Evolutionary conservation across 1,140 invertebrate genomes (phyloP).

Genomic region (Acromyrmex heyeri): DNA sequence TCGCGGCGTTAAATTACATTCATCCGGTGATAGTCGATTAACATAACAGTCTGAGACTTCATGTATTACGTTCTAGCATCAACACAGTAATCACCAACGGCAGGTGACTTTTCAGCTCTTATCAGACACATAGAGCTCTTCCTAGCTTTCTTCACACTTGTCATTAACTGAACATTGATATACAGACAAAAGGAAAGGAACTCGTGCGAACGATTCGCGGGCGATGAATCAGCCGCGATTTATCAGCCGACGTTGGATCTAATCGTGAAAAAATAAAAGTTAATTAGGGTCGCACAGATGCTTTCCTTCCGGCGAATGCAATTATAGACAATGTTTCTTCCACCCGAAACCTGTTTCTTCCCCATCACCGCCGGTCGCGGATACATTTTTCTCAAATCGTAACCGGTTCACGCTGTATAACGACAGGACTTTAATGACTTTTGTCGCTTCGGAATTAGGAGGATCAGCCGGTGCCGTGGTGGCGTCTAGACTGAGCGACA

Average conservation of each 20-base stretch:
- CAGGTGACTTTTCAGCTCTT: slow-evolving; percentile 15
- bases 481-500: slow-evolving; percentile 90
- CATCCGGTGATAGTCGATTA: slow-evolving; percentile 45
- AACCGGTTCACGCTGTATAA: slow-evolving; percentile 39
- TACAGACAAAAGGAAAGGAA: background rate
- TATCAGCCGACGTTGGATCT: slow-evolving; percentile 24
- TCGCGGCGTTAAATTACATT: background rate
- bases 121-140: background rate
- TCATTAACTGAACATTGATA: slow-evolving; percentile 27
- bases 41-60: slow-evolving; percentile 11
- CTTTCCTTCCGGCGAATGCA: slow-evolving; percentile 40
- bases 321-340: slow-evolving; percentile 12
- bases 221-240: slow-evolving; percentile 1
- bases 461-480: slow-evolving; percentile 90
- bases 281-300: slow-evolving; percentile 49
- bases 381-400: slow-evolving; percentile 42
- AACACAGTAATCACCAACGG: slow-evolving; percentile 5
- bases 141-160: background rate
- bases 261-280: slow-evolving; percentile 11
- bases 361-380: slow-evolving; percentile 6
- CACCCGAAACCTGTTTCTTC: slow-evolving; percentile 21
- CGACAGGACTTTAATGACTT: slow-evolving; percentile 63
- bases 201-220: background rate
- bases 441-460: slow-evolving; percentile 77
- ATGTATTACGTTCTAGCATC: background rate